Evolutionary conservation across 2,797 vertebrate genomes (phyloP), one percentile per base, ranked within the genome.

Genomic region (Euthynnus affinis): DNA sequence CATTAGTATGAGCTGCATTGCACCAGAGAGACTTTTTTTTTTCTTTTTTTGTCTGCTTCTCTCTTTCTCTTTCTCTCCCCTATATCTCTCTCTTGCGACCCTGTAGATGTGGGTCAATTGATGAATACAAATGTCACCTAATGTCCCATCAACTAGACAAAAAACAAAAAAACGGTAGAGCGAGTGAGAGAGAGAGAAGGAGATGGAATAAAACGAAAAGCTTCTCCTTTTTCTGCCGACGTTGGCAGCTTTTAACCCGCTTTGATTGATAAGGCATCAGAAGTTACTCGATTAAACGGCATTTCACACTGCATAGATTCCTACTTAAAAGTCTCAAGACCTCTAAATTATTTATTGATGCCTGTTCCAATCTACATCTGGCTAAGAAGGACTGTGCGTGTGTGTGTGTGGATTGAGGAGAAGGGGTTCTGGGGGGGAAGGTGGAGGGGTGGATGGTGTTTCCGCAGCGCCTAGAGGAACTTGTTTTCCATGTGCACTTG

Each of bases 261-360:
- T 87, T 88, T 96, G 95, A 96, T 96, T 93, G 93, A 96, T 96
- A 93, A 77, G 62, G 87, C 91, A 88, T 90, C 90, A 94, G 86
- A 93, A 94, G 91, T 94, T 93, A 91, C 94, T 95, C 93, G 87
- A 96, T 96, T 96, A 95, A 95, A 91, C 84, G 62, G 83, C 58
- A 74, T 90, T 93, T 96, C 94, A 95, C 95, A 95, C 93, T 91
- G 94, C 95, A 96, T 94, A 94, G 96, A 96, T 96, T 97, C 96
- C 96, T 96, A 96, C 96, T 98, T 98, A 97, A 97, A 97, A 96
- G 95, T 97, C 96, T 96, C 95, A 96, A 93, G 92, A 94, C 83
- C 83, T 92, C 90, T 96, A 98, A 94, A 98, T 98, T 97, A 98
- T 97, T 98, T 99, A 99, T 99, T 97, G 97, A 98, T 97, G 96